Conservation (phyloP, 2,113 vertebrate genomes). For the Chitala chitala region DNA sequence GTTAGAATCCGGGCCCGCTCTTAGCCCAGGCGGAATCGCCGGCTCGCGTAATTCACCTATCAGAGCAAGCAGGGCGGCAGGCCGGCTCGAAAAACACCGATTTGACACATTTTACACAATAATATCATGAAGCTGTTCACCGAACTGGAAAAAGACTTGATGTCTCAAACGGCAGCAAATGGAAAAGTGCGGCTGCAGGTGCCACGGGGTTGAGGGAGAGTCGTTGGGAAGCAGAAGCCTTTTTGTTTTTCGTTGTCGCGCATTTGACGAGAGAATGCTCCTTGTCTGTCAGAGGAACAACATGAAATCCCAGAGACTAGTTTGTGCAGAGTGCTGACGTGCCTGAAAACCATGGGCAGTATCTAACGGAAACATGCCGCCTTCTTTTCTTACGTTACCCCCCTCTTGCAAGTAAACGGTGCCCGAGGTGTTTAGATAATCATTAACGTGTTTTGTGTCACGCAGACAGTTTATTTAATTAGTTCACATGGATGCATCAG, state of each 20-base stretch:
- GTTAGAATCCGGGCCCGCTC: neutral
- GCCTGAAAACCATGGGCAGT: neutral
- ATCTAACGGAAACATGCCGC: neutral
- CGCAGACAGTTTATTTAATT: no score
- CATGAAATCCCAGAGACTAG: neutral
- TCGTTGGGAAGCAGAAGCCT: slow-evolving; percentile 3
- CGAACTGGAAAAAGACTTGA: slow-evolving; percentile 40
- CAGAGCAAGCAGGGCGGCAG: neutral
- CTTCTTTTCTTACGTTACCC: no score
- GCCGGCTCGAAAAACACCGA: slow-evolving; percentile 26
- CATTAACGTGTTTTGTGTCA: no score
- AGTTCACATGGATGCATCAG: no score
- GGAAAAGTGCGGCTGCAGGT: slow-evolving; percentile 9
- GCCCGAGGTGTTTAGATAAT: no score
- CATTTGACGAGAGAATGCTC: neutral
- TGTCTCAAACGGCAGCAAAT: slow-evolving; percentile 33
- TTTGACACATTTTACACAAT: slow-evolving; percentile 45
- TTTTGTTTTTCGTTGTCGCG: neutral
- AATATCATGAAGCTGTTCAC: slow-evolving; percentile 36
- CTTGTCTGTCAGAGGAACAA: neutral
- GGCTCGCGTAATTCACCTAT: slow-evolving; percentile 14
- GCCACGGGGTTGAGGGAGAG: neutral
- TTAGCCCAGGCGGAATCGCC: neutral
- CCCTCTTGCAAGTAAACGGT: no score
- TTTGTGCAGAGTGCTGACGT: neutral